phyloP scores from a whole-genome alignment of 2,113 vertebrate genomes.

The Nibea coibor region DNA sequence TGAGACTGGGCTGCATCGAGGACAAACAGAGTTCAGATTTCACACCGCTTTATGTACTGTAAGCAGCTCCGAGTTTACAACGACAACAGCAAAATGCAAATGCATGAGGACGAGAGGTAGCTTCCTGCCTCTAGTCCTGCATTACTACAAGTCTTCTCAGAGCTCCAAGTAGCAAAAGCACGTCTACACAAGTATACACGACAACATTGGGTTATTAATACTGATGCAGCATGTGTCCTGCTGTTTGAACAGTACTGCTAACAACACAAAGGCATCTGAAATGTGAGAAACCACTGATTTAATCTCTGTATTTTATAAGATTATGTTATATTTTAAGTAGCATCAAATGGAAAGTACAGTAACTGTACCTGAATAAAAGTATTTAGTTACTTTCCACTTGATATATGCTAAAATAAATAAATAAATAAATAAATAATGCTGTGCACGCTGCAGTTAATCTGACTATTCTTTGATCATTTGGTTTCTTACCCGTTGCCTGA shows the following conservation, averaged over 20 bases:
- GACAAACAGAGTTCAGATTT: neutral
- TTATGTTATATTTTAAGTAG: neutral
- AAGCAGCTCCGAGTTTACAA: neutral
- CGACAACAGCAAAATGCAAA: conserved; percentile 10
- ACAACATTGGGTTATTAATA: too few species aligned
- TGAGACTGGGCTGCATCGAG: neutral
- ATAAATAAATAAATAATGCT: neutral
- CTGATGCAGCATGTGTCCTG: too few species aligned
- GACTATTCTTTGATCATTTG: neutral
- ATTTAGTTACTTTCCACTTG: neutral
- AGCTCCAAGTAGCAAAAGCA: neutral
- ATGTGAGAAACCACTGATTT: neutral
- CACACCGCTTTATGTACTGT: neutral
- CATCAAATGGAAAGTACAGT: neutral
- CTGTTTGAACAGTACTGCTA: too few species aligned
- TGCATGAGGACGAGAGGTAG: too few species aligned
- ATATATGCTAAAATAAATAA: neutral
- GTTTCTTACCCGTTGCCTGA: conserved; percentile 90
- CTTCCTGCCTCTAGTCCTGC: neutral
- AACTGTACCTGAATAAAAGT: neutral
- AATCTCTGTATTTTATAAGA: neutral
- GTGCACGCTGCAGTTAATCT: neutral
- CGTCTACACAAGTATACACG: too few species aligned
- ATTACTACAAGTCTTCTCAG: neutral
- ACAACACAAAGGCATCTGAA: too few species aligned